phyloP scores from a whole-genome alignment of 1,140 invertebrate species.

The Chionoecetes opilio region DNA sequence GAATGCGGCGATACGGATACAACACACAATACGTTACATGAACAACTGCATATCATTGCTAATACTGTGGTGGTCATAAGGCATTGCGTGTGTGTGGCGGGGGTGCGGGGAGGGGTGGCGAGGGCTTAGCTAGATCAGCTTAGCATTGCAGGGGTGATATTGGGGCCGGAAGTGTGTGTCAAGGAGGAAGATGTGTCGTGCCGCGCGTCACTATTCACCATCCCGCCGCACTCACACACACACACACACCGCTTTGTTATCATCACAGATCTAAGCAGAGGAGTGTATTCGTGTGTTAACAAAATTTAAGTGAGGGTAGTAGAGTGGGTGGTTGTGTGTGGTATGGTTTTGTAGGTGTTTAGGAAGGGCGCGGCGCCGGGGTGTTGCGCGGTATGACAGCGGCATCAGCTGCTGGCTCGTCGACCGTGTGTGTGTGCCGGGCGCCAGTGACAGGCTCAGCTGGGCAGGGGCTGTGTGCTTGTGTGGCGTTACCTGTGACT shows the following conservation, averaged over 20 bases:
- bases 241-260: not conserved
- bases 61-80: not conserved
- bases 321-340: not conserved
- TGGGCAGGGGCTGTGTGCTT: not conserved
- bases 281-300: not conserved
- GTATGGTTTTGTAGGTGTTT: not conserved
- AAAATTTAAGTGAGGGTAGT: not conserved
- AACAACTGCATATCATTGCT: too few species aligned
- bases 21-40: not conserved
- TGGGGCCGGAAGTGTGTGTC: not conserved
- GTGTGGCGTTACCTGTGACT: slow-evolving; percentile 16
- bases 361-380: not conserved
- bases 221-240: not conserved
- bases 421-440: not conserved
- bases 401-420: slow-evolving; percentile 2
- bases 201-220: not conserved
- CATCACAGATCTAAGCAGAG: not conserved
- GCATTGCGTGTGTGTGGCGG: not conserved
- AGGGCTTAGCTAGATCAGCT: too few species aligned
- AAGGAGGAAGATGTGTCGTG: not conserved
- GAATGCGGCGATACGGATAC: not conserved
- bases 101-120: not conserved
- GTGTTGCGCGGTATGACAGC: not conserved
- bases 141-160: not conserved
- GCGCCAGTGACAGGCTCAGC: not conserved